Percentiles rank a stretch among this genome's conserved stretches.
These are phyloP conservation scores for Kryptopterus vitreolus DNA, from an alignment of 2,797 vertebrate species.

Conservation along the genomic window DNA sequence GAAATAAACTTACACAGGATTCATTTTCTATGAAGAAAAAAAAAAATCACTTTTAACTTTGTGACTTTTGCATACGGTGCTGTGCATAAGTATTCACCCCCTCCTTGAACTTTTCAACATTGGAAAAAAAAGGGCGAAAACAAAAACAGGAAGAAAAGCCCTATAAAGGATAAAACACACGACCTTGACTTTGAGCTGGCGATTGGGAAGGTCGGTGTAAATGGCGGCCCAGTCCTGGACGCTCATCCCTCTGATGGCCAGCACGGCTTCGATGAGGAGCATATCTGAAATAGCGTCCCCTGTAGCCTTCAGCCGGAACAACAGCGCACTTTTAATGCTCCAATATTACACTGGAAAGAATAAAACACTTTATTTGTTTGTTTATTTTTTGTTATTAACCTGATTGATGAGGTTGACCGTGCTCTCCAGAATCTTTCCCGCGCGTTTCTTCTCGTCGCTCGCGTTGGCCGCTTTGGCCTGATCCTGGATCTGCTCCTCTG, in stretches of 20 bases:
- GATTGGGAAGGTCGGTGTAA: constrained; percentile 88
- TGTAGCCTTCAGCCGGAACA: constrained; percentile 75
- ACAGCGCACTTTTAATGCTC: too few species aligned
- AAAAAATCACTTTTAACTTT: too few species aligned
- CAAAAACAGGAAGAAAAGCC: too few species aligned
- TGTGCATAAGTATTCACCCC: neutral
- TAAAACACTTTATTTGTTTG: too few species aligned
- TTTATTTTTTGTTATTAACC: too few species aligned
- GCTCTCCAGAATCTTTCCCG: constrained; percentile 80
- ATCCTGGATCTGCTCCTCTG: constrained; percentile 81
- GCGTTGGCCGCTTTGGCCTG: constrained; percentile 69
- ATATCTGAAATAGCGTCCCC: constrained; percentile 94
- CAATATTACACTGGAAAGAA: too few species aligned
- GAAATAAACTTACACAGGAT: too few species aligned
- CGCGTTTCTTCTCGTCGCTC: constrained; percentile 76
- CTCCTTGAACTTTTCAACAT: too few species aligned
- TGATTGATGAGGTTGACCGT: constrained; percentile 78
- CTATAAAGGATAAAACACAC: constrained; percentile 26
- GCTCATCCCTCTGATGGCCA: constrained; percentile 81
- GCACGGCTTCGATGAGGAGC: constrained; percentile 90
- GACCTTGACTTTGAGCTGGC: constrained; percentile 95
- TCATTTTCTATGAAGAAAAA: too few species aligned
- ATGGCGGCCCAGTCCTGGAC: constrained; percentile 87
- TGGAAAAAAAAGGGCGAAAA: too few species aligned
- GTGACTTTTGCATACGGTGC: too few species aligned